Evolutionary conservation across 2,113 vertebrate genomes (phyloP), one percentile per base, ranked within the genome.

Genomic region (Coptodon rendalli): DNA sequence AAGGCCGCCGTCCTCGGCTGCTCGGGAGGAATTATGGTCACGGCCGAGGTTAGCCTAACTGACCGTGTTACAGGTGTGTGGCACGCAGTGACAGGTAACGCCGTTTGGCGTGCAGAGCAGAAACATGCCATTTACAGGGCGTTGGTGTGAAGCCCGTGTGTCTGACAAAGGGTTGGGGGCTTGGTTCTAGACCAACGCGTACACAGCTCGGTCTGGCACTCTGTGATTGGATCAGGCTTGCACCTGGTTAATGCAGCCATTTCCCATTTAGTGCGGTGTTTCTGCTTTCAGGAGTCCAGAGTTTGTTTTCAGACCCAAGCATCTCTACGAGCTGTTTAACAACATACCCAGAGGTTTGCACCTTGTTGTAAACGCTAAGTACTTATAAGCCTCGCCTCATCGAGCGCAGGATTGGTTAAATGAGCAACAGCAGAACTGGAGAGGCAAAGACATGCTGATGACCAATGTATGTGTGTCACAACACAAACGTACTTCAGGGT

Each of bases 241-340:
- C 29, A 61, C 57, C 29, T 61, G 34, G 61, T 5, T 36, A 31
- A 66, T 66, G 31, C 17, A 66, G 59, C 59, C 59, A 63, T 63
- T 63, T 63, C 59, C 59, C 9, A 12, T 63, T 36, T n/a, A 63
- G 59, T n/a, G 31, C 0, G 2, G 59, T 6, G 16, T 34, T 63
- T 29, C 59, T 63, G 59, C 31, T 1, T 63, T 36, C 59, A 63
- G 9, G 19, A 63, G 3, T 36, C 17, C 59, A 6, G 29, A n/a
- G 31, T 66, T 36, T 66, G 17, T 66, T 66, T 66, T 66, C 31
- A 66, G 61, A 36, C 61, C 19, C 31, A 36, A 66, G 61, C 61
- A 36, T 36, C 31, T 66, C 61, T 66, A n/a, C 6, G 6, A 66
- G 31, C 31, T 66, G 17, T 34, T 34, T 4, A 63, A 63, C 6